These are phyloP conservation scores for Antechinus flavipes DNA, from an alignment of 2,113 vertebrate species.

Conservation along the genomic window DNA sequence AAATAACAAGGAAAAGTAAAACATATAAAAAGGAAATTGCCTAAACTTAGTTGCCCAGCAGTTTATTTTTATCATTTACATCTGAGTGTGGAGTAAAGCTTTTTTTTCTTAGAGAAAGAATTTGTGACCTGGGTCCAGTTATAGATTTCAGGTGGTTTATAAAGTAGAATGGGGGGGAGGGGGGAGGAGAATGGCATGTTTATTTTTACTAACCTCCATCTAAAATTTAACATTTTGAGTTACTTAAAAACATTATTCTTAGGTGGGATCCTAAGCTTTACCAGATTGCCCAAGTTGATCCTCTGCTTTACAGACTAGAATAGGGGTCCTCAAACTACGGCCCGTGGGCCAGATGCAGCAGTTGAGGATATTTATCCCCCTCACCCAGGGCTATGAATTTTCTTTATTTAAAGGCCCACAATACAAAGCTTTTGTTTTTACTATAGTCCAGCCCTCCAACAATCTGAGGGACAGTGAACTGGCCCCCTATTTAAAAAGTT, in stretches of 20 bases:
- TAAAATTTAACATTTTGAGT: not conserved
- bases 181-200: not conserved
- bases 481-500: too few relatives aligned
- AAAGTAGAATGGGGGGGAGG: not conserved
- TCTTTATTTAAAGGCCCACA: too few relatives aligned
- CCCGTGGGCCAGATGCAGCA: too few relatives aligned
- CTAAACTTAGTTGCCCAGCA: not conserved
- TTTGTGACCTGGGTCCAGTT: not conserved
- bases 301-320: not conserved
- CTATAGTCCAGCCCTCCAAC: too few relatives aligned
- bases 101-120: not conserved
- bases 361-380: too few relatives aligned
- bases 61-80: not conserved
- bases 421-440: too few relatives aligned
- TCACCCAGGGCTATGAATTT: too few relatives aligned
- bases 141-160: not conserved
- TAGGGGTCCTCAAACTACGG: too few relatives aligned
- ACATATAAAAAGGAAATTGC: slow-evolving; percentile 34
- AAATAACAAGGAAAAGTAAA: slow-evolving; percentile 39
- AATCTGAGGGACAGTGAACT: too few relatives aligned
- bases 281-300: not conserved
- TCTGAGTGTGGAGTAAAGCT: not conserved
- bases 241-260: not conserved
- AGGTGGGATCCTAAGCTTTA: not conserved
- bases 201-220: not conserved